phyloP scores from a whole-genome alignment of 2,797 vertebrate species.

The Cottoperca gobio region DNA sequence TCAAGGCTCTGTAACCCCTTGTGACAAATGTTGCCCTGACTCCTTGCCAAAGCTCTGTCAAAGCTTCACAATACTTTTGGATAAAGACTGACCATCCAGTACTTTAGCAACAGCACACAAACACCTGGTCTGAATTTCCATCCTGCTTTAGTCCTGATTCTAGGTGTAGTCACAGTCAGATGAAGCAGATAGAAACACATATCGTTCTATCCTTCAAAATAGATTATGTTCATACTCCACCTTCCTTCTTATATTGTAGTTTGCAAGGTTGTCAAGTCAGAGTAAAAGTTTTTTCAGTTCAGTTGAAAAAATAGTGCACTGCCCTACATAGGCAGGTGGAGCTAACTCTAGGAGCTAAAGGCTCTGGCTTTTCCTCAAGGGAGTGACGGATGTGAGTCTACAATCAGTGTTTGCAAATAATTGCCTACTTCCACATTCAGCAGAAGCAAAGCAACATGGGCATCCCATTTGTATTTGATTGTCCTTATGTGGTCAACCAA shows the following conservation, averaged over 20 bases:
- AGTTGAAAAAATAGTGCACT: no score
- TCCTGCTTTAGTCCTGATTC: neutral
- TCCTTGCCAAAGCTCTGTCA: conserved; percentile 51
- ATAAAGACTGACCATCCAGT: conserved; percentile 51
- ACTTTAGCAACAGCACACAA: conserved; percentile 14
- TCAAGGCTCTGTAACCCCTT: conserved; percentile 59
- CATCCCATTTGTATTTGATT: neutral
- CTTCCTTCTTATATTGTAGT: neutral
- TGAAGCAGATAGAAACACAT: neutral
- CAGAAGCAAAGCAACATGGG: neutral
- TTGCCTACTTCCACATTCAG: neutral
- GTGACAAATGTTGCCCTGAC: conserved; percentile 49
- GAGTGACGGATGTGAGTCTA: no score
- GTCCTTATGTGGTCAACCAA: neutral
- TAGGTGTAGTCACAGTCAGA: neutral
- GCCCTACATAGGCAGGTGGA: no score
- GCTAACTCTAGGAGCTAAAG: no score
- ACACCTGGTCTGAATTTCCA: conserved; percentile 17
- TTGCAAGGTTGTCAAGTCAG: neutral
- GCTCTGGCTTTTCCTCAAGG: no score
- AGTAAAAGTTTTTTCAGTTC: neutral
- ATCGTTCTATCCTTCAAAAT: neutral
- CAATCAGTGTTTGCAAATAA: no score
- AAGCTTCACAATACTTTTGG: conserved; percentile 42
- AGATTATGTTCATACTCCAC: neutral